These are phyloP conservation scores for Squalus acanthias DNA, from an alignment of 2,797 vertebrate genomes.

Conservation along the genomic window DNA sequence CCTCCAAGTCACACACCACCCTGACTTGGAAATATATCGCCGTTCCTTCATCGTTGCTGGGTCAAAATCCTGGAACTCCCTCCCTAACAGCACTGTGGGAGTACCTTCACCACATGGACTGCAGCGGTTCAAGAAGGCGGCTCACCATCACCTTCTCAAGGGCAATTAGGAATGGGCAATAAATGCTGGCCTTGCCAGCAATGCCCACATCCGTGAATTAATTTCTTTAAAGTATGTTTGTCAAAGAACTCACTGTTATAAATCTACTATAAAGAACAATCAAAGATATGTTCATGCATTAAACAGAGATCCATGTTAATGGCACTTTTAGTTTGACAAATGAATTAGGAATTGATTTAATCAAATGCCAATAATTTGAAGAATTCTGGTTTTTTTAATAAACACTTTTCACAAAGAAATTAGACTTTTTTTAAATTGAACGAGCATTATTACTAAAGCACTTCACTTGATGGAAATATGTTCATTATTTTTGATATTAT, in stretches of 20 bases:
- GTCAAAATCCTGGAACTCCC: no score
- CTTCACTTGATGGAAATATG: no score
- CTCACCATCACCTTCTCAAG: no score
- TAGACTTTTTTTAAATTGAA: neutral
- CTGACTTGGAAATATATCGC: no score
- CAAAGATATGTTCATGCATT: neutral
- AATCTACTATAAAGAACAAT: neutral
- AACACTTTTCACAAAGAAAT: neutral
- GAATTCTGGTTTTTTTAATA: neutral
- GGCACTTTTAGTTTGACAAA: slow-evolving; percentile 10
- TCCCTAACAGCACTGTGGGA: no score
- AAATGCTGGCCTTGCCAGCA: no score
- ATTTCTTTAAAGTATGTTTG: neutral
- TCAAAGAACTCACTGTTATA: neutral
- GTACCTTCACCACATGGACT: no score
- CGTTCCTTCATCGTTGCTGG: no score
- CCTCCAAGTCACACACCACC: no score
- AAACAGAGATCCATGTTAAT: neutral
- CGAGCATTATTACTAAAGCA: neutral
- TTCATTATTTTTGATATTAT: neutral
- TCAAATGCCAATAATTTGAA: slow-evolving; percentile 23
- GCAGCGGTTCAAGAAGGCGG: no score
- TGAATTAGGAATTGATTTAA: neutral
- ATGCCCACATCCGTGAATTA: no score
- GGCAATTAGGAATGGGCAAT: no score